phyloP scores from a whole-genome alignment of 2,888 invertebrate genomes.

The Drosophila demipolita region DNA sequence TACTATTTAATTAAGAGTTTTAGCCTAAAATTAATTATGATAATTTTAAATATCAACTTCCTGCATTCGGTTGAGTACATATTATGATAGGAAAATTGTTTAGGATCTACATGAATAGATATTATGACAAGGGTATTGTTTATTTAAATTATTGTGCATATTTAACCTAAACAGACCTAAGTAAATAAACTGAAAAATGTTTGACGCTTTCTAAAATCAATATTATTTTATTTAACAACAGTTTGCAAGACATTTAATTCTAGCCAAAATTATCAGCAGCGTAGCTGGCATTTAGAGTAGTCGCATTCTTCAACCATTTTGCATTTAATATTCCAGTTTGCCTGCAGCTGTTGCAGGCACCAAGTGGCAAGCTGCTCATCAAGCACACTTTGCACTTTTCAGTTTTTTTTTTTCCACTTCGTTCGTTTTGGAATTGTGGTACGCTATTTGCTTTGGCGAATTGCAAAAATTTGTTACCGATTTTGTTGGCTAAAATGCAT shows the following conservation, averaged over 20 bases:
- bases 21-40: not conserved
- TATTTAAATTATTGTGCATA: not conserved
- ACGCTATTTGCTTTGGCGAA: constrained; percentile 24
- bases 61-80: not conserved
- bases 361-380: constrained; percentile 61
- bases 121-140: too few relatives aligned
- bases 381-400: constrained; percentile 48
- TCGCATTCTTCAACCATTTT: not conserved
- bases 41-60: not conserved
- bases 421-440: constrained; percentile 23
- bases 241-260: not conserved
- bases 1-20: not conserved
- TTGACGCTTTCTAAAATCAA: not conserved
- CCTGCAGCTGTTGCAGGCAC: not conserved
- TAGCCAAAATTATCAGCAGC: not conserved
- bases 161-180: not conserved
- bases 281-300: not conserved
- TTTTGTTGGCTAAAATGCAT: constrained; percentile 56
- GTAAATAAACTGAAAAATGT: not conserved
- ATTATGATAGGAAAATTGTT: not conserved
- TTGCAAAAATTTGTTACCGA: constrained; percentile 45
- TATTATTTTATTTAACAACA: not conserved
- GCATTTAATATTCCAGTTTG: not conserved
- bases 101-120: not conserved
- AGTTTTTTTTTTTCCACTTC: constrained; percentile 3